Evolutionary conservation across 2,113 vertebrate species (phyloP).

Genomic region (Talpa occidentalis): DNA sequence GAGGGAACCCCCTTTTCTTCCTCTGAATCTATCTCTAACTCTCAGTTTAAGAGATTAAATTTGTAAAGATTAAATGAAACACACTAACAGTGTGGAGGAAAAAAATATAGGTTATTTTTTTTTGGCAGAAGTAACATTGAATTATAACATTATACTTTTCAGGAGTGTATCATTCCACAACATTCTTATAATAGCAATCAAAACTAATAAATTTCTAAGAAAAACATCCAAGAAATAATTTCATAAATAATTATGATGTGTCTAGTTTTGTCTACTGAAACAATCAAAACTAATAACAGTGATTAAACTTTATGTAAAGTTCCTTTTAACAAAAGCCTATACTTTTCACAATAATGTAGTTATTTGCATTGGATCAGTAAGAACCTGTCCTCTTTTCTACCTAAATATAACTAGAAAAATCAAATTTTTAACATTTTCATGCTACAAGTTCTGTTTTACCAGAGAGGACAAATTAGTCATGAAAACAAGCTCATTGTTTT

Average conservation of each 20-base stretch:
- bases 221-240: slow-evolving; percentile 1
- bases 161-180: too few species aligned
- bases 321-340: slow-evolving; percentile 26
- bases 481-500: neutral
- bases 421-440: neutral
- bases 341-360: neutral
- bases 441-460: neutral
- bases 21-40: neutral
- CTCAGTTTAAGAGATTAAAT: neutral
- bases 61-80: neutral
- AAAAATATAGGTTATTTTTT: slow-evolving; percentile 24
- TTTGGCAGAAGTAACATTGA: too few species aligned
- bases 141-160: too few species aligned
- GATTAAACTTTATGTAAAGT: neutral
- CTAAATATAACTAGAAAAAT: neutral
- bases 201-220: neutral
- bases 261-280: neutral
- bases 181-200: too few species aligned
- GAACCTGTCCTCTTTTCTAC: neutral
- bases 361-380: neutral
- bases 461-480: neutral
- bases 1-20: neutral
- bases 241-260: neutral
- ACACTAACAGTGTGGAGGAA: neutral
- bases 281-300: neutral